Conservation (phyloP, 2,888 invertebrate genomes). For the Mystacides longicornis region DNA sequence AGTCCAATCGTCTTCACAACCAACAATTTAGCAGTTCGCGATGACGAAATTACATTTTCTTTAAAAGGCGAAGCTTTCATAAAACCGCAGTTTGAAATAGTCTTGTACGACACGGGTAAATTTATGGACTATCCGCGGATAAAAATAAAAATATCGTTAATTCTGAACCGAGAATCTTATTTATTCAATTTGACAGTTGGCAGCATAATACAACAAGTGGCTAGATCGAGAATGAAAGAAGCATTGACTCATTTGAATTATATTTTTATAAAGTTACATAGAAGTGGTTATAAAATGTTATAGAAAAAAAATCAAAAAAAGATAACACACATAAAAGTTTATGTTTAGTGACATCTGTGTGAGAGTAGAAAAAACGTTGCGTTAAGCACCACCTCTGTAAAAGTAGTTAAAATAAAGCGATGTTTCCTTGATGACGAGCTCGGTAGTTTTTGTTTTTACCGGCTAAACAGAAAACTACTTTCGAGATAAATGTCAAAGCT, state of each 20-base stretch:
- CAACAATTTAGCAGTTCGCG: conserved; percentile 8
- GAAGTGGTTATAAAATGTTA: neutral
- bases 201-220: conserved; percentile 17
- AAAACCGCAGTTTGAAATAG: conserved; percentile 18
- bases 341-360: neutral
- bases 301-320: conserved; percentile 3
- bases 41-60: conserved; percentile 5
- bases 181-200: conserved; percentile 17
- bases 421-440: neutral
- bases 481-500: neutral
- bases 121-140: conserved; percentile 14
- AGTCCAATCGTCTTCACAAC: conserved; percentile 18
- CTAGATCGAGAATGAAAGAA: conserved; percentile 18
- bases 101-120: conserved; percentile 12
- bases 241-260: conserved; percentile 15
- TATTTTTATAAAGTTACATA: conserved; percentile 10
- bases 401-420: neutral
- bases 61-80: conserved; percentile 17
- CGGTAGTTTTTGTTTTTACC: neutral
- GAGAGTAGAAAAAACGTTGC: neutral
- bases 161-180: conserved; percentile 13
- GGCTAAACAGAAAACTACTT: neutral
- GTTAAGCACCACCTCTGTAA: neutral
- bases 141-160: conserved; percentile 16
- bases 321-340: neutral